Evolutionary conservation across 2,888 invertebrate genomes (phyloP).

Genomic region (Metellina segmentata): DNA sequence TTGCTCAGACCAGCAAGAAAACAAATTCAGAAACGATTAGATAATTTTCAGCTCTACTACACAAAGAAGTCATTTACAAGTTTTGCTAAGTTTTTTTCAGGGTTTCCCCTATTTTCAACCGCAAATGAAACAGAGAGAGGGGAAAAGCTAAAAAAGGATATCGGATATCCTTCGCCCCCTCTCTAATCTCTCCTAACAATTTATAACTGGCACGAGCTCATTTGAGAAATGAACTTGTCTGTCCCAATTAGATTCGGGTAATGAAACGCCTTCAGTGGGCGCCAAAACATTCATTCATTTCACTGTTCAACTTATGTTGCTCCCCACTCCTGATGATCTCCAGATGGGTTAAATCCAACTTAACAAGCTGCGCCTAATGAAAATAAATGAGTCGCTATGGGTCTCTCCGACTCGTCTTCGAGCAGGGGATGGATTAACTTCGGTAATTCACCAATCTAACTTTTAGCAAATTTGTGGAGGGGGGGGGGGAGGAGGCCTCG

Average conservation of each 20-base stretch:
- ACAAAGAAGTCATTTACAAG: not conserved
- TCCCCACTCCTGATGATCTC: slow-evolving; percentile 9
- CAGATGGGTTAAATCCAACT: slow-evolving; percentile 63
- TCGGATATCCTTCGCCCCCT: not conserved
- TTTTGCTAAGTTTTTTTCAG: no score
- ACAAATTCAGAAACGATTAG: not conserved
- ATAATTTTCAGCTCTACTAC: not conserved
- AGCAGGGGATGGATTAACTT: slow-evolving; percentile 43
- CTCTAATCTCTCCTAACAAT: not conserved
- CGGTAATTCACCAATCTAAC: not conserved
- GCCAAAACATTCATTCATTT: slow-evolving; percentile 67
- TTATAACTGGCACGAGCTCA: not conserved
- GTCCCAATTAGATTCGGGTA: slow-evolving; percentile 48
- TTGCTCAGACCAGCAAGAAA: not conserved
- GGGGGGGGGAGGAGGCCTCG: not conserved
- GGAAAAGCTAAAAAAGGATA: not conserved
- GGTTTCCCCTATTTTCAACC: not conserved
- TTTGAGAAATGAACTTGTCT: slow-evolving; percentile 60
- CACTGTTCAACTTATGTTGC: not conserved
- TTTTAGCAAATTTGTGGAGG: not conserved
- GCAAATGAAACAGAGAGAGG: not conserved
- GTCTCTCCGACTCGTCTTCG: not conserved
- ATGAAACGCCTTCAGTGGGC: slow-evolving; percentile 69
- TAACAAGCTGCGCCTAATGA: slow-evolving; percentile 70
- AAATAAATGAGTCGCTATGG: slow-evolving; percentile 53